Base-by-base conservation (phyloP, 1,140 invertebrate species). In the Globodera rostochiensis region DNA sequence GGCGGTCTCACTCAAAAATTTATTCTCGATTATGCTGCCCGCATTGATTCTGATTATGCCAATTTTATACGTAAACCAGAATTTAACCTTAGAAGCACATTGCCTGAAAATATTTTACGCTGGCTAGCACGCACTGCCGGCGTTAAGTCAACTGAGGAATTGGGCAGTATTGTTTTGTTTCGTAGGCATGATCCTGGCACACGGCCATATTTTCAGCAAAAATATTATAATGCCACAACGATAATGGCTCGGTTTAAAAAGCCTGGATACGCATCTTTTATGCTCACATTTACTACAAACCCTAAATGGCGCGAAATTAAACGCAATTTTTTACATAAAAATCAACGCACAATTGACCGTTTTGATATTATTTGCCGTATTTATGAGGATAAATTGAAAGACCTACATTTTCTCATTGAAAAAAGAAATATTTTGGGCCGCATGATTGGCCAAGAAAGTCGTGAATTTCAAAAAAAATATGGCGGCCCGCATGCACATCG, bases 381-480 rank as follows among this genome's bases (percentile, higher is more conserved):
- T 73, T 73, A 73, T 49, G 71, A 46, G 0, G 71, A 73, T 19
- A 73, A 73, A 21, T 46, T 73, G 6, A 73, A 49, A 21, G n/a
- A 74, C 47, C 19, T 74, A 1, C 73, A 74, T 25, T 21, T 21
- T n/a, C 47, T 21, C 3, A n/a, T 74, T 47, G 53, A 46, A 0
- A n/a, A 36, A 46, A 19, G n/a, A 7, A 0, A 19, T 21, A 74
- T 74, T 50, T 74, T 74, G 5, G 73, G 73, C 1, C n/a, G 9
- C 0, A 47, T 50, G 53, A 50, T 74, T n/a, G 73, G 73, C 0
- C 53, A 74, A 1, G 73, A 74, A 74, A 45, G 21, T 45, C n/a
- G 47, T n/a, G 73, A 74, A 36, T 74, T 74, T 25, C 73, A 74
- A 45, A 74, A 74, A 74, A 74, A 53, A 74, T 53, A 53, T 53